Base-by-base conservation (phyloP, 2,888 invertebrate genomes). In the Sinotaia quadrata region DNA sequence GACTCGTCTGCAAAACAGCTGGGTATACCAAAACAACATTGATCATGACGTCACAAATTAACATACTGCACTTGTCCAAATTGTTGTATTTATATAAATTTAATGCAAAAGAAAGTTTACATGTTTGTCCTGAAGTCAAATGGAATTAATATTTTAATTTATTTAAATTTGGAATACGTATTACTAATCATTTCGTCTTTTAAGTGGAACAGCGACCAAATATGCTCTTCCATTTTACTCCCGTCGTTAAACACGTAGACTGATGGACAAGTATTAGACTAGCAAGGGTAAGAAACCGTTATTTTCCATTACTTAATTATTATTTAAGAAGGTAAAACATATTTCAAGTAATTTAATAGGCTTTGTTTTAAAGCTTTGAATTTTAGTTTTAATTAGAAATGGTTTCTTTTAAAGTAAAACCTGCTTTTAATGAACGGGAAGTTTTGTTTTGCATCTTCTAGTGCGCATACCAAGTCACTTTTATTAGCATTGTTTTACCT, bases 31-130 rank as follows among this genome's bases (percentile, higher is more conserved):
- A 78, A 80, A 80, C 77, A 78, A 79, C 75, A 80, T 74, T 69
- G 72, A 73, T 65, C 66, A 72, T 79, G 81, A 81, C 79, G 81
- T 81, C 78, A 79, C 73, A 62, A 58, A 68, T 73, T 62, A 69
- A 49, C 70, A 71, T 65, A 65, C 31, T 21, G 24, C 4, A 21
- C 47, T 47, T 24, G 47, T 21, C 21, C 24, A 21, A 21, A 21
- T 21, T 18, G 21, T 47, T 24, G 47, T 24, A 47, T 24, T 47
- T 21, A 47, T 21, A 41, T 21, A 7, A 24, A 47, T 18, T 21
- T 47, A 47, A 21, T 47, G n/a, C 24, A 8, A 8, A 47, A 47
- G 41, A 8, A 47, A 21, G 4, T 47, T 7, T 47, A 18, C n/a
- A 7, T 47, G 24, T 47, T 47, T 2, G n/a, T 18, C 24, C 5